Evolutionary conservation across 2,797 vertebrate genomes (phyloP), one percentile per base, ranked within the genome.

Genomic region (Parambassis ranga): DNA sequence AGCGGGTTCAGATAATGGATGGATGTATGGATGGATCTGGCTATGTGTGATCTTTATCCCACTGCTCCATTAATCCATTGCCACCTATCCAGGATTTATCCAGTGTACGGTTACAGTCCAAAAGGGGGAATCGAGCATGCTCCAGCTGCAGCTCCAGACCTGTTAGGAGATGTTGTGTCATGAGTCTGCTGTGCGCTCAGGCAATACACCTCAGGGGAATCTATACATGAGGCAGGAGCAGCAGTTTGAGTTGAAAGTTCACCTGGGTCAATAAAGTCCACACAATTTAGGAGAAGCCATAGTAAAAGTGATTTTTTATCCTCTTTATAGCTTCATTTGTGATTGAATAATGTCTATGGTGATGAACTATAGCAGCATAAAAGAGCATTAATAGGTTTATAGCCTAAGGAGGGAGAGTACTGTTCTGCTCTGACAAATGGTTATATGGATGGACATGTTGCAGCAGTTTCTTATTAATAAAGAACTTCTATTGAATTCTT

Each of bases 211-310:
- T 37, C 18, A 0, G 28, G 72, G 65, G 42, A 36, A 46, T 64
- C 71, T 52, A 58, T 30, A 41, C 47, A 50, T 9, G 9, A 47
- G 32, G 32, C 49, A 57, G 31, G 28, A 58, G 52, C 27, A 57
- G 49, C 16, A 4, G 47, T 68, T 60, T 24, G 7, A 63, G 49
- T 70, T 13, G 11, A 36, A 67, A 23, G 27, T 65, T 52, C 27
- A 13, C 23, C 22, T 2, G 65, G 65, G 47, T 74, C 66, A 46
- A 1, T n/a, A 14, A 56, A 46, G 36, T 22, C 28, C 15, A 44
- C 26, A 2, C 56, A 35, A 51, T 15, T 67, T 64, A 46, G 35
- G 30, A 49, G 31, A 58, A 58, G 36, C 39, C 19, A 43, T n/a
- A n/a, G n/a, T n/a, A n/a, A n/a, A n/a, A n/a, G n/a, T n/a, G n/a